Evolutionary conservation across 2,113 vertebrate species (phyloP).

Genomic region (Tachuris rubrigastra): DNA sequence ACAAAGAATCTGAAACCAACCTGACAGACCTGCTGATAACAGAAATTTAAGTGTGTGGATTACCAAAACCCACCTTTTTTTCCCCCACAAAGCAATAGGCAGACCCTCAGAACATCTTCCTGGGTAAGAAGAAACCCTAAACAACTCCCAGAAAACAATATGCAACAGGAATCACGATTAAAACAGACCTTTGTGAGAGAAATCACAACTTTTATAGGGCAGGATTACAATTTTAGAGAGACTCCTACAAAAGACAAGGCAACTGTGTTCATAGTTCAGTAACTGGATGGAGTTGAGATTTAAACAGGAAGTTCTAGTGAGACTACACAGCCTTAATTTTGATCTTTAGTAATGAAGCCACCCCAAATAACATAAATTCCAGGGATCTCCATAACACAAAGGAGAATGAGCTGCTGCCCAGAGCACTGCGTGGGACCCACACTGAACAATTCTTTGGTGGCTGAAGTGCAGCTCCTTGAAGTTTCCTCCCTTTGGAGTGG

Average conservation of each 20-base stretch:
- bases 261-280: neutral
- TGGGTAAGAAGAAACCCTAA: neutral
- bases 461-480: neutral
- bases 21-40: neutral
- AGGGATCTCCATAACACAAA: neutral
- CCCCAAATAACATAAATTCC: neutral
- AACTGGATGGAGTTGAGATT: neutral
- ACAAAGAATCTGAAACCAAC: conserved; percentile 2
- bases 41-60: neutral
- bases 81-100: neutral
- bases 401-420: neutral
- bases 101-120: neutral
- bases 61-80: neutral
- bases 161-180: neutral
- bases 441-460: neutral
- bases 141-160: neutral
- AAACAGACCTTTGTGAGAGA: neutral
- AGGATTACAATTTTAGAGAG: neutral
- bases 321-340: neutral
- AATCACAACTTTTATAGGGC: neutral
- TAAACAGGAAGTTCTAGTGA: neutral
- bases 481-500: neutral
- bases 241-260: neutral
- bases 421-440: fast-evolving
- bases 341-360: neutral